Conservation (phyloP, 2,888 invertebrate genomes). For the Parapristionchus giblindavisi region DNA sequence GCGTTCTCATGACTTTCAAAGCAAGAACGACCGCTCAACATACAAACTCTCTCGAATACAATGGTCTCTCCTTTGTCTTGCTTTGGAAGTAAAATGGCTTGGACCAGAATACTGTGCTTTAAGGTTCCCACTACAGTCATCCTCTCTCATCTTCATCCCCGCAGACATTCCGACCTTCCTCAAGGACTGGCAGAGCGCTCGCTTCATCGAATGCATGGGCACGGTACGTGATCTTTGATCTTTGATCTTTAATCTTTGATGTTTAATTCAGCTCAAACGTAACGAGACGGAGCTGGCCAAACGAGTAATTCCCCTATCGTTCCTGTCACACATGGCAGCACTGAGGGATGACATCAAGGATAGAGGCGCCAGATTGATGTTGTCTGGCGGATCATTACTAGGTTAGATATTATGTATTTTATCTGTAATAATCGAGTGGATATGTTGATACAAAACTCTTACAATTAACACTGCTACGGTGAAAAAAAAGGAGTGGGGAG, state of each 20-base stretch:
- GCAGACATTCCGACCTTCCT: slow-evolving; percentile 20
- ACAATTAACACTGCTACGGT: too few species aligned
- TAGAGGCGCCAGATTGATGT: slow-evolving; percentile 21
- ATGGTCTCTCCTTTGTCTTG: too few species aligned
- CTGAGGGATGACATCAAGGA: slow-evolving; percentile 19
- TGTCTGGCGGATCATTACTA: slow-evolving; percentile 9
- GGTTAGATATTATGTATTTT: background rate
- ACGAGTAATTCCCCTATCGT: slow-evolving; percentile 9
- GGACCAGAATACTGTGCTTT: too few species aligned
- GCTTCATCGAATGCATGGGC: slow-evolving; percentile 8
- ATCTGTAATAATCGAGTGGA: too few species aligned
- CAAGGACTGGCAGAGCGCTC: slow-evolving; percentile 8
- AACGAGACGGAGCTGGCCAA: slow-evolving; percentile 8
- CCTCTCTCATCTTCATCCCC: slow-evolving; percentile 11
- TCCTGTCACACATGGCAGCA: slow-evolving; percentile 4
- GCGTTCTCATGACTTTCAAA: too few species aligned
- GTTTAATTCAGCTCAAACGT: slow-evolving; percentile 7
- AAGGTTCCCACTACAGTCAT: slow-evolving; percentile 20
- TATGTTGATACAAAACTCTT: too few species aligned
- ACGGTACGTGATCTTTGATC: background rate
- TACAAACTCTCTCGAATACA: too few species aligned
- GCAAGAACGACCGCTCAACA: too few species aligned
- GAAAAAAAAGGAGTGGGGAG: too few species aligned
- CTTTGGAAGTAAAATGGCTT: too few species aligned
- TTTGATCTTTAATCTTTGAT: background rate